Conservation (phyloP, 2,113 vertebrate genomes). For the Probosciger aterrimus region DNA sequence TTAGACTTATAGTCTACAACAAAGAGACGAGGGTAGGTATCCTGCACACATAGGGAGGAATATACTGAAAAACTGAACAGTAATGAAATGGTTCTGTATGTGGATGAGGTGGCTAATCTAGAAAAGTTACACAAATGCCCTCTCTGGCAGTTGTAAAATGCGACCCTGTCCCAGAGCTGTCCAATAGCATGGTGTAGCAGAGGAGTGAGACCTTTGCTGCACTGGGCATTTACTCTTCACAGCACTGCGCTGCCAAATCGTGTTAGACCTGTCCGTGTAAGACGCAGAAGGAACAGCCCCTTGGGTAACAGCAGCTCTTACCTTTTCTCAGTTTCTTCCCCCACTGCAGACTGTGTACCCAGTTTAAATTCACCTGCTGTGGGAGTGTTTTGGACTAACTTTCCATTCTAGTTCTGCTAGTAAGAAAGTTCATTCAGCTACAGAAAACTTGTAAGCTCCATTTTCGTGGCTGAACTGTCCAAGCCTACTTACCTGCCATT, state of each 20-base stretch:
- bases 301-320: background rate
- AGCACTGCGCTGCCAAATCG: rapidly evolving
- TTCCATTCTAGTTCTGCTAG: background rate
- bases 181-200: rapidly evolving
- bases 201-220: background rate
- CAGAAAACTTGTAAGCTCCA: background rate
- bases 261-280: background rate
- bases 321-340: background rate
- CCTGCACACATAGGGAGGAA: background rate
- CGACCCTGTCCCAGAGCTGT: rapidly evolving
- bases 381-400: background rate
- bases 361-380: background rate
- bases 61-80: background rate
- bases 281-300: background rate
- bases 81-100: background rate
- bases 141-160: background rate
- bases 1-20: too few species aligned
- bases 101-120: background rate
- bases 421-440: background rate
- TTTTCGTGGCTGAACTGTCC: background rate
- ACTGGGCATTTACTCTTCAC: rapidly evolving
- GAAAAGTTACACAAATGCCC: background rate
- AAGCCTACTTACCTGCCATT: background rate
- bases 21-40: background rate
- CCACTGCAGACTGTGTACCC: background rate